Conservation (phyloP, 2,113 vertebrate species). For the Phrynocephalus versicolor region DNA sequence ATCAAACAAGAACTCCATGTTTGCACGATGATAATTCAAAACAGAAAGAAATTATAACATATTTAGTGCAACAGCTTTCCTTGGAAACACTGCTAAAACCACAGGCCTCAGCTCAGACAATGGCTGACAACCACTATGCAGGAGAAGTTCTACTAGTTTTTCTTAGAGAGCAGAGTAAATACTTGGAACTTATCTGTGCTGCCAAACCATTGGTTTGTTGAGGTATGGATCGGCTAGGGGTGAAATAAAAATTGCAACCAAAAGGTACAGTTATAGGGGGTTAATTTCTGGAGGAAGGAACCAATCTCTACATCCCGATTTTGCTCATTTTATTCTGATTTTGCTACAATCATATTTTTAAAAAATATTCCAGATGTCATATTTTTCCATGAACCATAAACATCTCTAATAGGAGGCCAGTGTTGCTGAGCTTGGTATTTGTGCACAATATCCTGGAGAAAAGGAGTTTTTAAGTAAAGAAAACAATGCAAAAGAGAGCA, state of each 20-base stretch:
- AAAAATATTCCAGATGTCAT: too few species aligned
- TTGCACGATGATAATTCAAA: slow-evolving; percentile 41
- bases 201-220: not conserved
- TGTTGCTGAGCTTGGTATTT: not conserved
- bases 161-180: slow-evolving; percentile 15
- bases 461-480: not conserved
- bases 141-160: slow-evolving; percentile 32
- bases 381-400: too few species aligned
- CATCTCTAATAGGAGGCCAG: too few species aligned
- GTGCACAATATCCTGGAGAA: not conserved
- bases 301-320: too few species aligned
- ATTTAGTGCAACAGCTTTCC: slow-evolving; percentile 35
- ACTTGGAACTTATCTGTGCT: not conserved
- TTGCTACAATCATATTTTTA: too few species aligned
- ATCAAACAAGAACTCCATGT: slow-evolving; percentile 48
- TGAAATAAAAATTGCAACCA: not conserved
- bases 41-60: slow-evolving; percentile 34
- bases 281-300: not conserved
- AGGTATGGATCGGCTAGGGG: not conserved
- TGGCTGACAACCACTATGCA: not conserved
- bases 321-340: too few species aligned
- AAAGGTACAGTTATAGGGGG: not conserved
- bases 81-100: slow-evolving; percentile 42
- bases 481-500: not conserved
- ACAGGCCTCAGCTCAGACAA: slow-evolving; percentile 8